Percentiles rank a stretch among this genome's conserved stretches.
Conservation (phyloP, 2,113 vertebrate genomes). For the Macaca fascicularis region DNA sequence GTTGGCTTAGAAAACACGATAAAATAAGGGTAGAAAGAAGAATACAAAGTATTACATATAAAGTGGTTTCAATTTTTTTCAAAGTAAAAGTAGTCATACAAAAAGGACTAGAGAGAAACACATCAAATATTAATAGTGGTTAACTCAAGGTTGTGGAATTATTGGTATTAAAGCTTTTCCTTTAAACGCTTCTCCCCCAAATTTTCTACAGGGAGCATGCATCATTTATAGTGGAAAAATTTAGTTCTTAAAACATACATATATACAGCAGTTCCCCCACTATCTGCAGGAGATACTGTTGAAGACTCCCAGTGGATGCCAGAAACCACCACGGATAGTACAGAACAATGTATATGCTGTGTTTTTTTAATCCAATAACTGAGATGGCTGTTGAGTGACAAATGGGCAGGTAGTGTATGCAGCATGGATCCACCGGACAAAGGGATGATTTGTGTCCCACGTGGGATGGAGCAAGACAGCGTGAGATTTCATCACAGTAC, state of each 20-base stretch:
- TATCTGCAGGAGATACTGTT: background rate
- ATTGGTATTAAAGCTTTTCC: background rate
- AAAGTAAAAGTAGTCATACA: background rate
- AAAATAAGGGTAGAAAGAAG: background rate
- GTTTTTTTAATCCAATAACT: background rate
- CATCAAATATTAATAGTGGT: background rate
- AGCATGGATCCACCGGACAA: background rate
- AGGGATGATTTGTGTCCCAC: background rate
- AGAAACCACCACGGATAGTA: background rate
- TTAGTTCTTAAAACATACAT: background rate
- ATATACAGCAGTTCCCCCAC: background rate
- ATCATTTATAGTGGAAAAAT: constrained; percentile 1
- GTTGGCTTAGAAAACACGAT: constrained; percentile 4
- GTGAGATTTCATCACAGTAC: background rate
- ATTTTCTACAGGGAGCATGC: background rate
- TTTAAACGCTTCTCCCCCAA: background rate
- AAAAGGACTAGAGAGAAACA: background rate
- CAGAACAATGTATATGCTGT: background rate
- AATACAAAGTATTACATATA: background rate
- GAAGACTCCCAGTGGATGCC: too few species aligned
- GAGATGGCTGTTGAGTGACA: background rate
- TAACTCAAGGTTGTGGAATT: background rate
- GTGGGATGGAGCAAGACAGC: background rate
- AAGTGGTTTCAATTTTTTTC: background rate
- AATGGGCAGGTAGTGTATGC: background rate